Percentiles rank a stretch among this genome's conserved stretches.
Conservation (phyloP, 1,140 invertebrate genomes). For the Pseudomyrmex dendroicus region DNA sequence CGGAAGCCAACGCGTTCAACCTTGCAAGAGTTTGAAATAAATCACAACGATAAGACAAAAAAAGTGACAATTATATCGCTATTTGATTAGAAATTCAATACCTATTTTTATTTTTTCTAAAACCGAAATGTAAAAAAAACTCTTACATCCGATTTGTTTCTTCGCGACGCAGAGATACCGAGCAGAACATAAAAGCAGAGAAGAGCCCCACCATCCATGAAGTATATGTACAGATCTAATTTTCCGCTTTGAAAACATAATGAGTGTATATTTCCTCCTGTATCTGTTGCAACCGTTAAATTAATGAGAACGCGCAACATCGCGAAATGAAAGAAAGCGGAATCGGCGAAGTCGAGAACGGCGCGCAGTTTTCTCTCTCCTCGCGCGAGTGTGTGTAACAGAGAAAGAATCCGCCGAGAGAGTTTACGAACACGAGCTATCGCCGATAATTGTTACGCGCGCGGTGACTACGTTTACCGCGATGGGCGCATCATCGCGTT, state of each 20-base stretch:
- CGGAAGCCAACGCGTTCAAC: background rate
- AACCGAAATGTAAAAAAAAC: background rate
- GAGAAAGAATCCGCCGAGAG: background rate
- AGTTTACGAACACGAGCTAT: slow-evolving; percentile 25
- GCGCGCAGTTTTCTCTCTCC: slow-evolving; percentile 3
- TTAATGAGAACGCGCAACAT: slow-evolving; percentile 48
- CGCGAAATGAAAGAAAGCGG: slow-evolving; percentile 48
- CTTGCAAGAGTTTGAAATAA: background rate
- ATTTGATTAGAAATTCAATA: background rate
- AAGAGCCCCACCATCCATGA: background rate
- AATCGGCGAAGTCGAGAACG: slow-evolving; percentile 30
- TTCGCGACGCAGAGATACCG: background rate
- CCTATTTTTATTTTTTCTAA: background rate
- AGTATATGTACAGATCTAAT: slow-evolving; percentile 39
- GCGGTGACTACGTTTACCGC: slow-evolving; percentile 57
- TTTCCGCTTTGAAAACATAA: slow-evolving; percentile 26
- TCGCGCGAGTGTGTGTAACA: slow-evolving; percentile 21
- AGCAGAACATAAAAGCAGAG: background rate
- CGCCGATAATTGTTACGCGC: slow-evolving; percentile 66
- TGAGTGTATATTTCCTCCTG: slow-evolving; percentile 1
- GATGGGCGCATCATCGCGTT: slow-evolving; percentile 64
- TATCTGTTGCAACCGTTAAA: slow-evolving; percentile 12
- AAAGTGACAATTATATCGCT: background rate
- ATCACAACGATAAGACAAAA: slow-evolving; percentile 10
- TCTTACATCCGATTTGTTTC: background rate